Percentiles rank a stretch among this genome's conserved stretches.
Evolutionary conservation across 2,797 vertebrate species (phyloP).

Genomic region (Galaxias olidus): DNA sequence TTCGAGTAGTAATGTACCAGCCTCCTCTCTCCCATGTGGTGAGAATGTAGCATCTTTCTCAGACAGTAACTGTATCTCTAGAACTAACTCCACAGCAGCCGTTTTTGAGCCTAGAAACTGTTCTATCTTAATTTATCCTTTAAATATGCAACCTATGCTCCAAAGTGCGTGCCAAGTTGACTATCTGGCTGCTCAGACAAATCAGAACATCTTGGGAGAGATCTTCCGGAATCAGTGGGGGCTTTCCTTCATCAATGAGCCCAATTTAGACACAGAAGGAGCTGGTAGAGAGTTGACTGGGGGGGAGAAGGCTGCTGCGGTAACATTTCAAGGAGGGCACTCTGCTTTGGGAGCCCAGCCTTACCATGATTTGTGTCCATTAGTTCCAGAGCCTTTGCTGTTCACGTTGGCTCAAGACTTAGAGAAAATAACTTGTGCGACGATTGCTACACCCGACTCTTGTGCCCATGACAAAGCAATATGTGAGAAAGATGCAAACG

Average conservation of each 20-base stretch:
- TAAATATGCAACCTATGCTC: conserved; percentile 98
- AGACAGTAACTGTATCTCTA: conserved; percentile 72
- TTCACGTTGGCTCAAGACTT: conserved; percentile 84
- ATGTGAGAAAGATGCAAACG: conserved; percentile 78
- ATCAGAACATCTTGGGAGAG: conserved; percentile 96
- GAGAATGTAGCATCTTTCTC: conserved; percentile 82
- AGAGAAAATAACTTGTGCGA: conserved; percentile 91
- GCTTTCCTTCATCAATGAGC: conserved; percentile 98
- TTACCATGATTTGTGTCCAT: conserved; percentile 80
- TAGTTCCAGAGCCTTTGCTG: conserved; percentile 78
- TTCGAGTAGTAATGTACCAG: conserved; percentile 83
- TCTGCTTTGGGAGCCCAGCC: conserved; percentile 76
- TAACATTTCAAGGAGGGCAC: conserved; percentile 83
- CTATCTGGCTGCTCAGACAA: conserved; percentile 80
- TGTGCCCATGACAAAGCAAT: conserved; percentile 64
- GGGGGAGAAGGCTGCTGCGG: conserved; percentile 77
- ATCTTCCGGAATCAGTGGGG: conserved; percentile 99
- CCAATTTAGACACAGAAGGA: conserved; percentile 81
- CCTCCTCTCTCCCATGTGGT: conserved; percentile 74
- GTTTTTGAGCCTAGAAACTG: conserved; percentile 88
- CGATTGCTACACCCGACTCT: conserved; percentile 69
- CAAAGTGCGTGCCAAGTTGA: conserved; percentile 81
- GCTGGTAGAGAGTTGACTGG: conserved; percentile 66
- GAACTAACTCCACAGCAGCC: conserved; percentile 72
- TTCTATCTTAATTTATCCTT: conserved; percentile 95